These are phyloP conservation scores for Apteryx mantelli DNA, from an alignment of 2,113 vertebrate species.

Conservation along the genomic window DNA sequence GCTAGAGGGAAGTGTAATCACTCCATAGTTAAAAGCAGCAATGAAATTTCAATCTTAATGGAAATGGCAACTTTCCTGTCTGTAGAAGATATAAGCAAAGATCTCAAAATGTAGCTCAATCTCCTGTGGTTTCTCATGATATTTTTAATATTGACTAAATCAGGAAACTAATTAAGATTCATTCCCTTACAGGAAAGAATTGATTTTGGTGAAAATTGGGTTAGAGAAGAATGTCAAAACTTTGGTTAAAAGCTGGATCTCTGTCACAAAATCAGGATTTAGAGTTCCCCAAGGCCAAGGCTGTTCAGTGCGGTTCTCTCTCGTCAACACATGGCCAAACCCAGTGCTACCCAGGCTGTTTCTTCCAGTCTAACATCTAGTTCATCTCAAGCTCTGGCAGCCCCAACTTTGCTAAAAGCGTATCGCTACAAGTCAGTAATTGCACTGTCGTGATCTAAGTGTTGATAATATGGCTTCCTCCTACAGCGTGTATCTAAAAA, in stretches of 20 bases:
- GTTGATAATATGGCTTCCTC: neutral
- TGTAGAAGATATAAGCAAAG: neutral
- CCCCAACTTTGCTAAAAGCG: neutral
- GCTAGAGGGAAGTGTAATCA: slow-evolving; percentile 15
- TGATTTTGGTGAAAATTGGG: neutral
- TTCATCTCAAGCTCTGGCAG: neutral
- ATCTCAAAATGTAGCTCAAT: neutral
- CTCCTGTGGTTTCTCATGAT: neutral
- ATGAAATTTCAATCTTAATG: neutral
- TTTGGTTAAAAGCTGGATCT: neutral
- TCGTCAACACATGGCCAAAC: neutral
- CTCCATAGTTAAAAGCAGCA: slow-evolving; percentile 30
- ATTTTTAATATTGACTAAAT: slow-evolving; percentile 28
- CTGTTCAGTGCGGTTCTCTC: neutral
- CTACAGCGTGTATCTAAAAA: neutral
- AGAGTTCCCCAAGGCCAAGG: accelerated
- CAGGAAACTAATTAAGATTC: neutral
- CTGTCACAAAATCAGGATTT: neutral
- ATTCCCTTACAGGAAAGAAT: neutral
- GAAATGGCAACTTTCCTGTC: neutral
- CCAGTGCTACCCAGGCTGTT: neutral
- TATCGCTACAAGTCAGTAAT: neutral
- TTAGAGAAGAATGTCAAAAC: neutral
- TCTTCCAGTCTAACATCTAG: neutral
- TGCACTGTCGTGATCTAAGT: neutral